These are phyloP conservation scores for Lipotes vexillifer DNA, from an alignment of 2,113 vertebrate genomes.

Conservation along the genomic window DNA sequence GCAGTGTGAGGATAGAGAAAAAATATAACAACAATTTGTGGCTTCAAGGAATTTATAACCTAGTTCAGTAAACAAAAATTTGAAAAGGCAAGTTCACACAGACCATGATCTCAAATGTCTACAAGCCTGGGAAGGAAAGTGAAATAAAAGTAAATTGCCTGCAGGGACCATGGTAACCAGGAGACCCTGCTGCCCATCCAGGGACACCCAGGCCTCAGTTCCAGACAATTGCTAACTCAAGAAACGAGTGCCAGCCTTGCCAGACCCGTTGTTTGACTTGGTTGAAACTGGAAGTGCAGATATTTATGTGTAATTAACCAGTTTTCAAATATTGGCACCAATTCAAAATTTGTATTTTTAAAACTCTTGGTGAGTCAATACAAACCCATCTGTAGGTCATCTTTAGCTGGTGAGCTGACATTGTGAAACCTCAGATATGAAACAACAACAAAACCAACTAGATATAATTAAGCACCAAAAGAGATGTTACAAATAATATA, in stretches of 20 bases:
- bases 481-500: background rate
- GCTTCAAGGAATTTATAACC: background rate
- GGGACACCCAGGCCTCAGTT: accelerated
- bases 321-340: background rate
- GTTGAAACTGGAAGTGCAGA: background rate
- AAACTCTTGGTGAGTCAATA: background rate
- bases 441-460: background rate
- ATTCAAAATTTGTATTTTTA: background rate
- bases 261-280: too few species aligned
- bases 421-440: background rate
- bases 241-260: accelerated
- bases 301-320: background rate
- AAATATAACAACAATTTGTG: background rate
- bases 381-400: background rate
- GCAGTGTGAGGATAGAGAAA: background rate
- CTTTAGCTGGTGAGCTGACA: background rate
- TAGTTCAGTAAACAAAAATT: background rate
- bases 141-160: background rate
- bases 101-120: background rate
- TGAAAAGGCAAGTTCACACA: background rate
- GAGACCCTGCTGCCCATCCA: accelerated
- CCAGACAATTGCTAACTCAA: background rate
- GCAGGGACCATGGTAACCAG: background rate
- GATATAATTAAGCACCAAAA: background rate
- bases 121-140: background rate